phyloP scores from a whole-genome alignment of 2,888 invertebrate genomes.

The Stegana nigrithorax region DNA sequence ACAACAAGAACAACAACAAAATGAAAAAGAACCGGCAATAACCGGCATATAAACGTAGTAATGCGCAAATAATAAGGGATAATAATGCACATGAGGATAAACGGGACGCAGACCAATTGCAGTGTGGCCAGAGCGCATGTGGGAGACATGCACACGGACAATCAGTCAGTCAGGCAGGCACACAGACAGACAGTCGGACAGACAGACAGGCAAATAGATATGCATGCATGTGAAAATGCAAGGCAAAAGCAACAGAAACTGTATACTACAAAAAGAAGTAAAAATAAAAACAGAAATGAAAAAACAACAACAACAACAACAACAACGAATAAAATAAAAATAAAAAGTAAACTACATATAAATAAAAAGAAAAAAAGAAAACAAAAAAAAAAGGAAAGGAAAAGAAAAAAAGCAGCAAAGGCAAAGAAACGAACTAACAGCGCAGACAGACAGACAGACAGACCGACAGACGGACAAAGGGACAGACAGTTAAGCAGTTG shows the following conservation, averaged over 20 bases:
- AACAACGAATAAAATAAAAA: background rate
- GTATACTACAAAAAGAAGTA: too few relatives aligned
- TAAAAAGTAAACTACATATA: background rate
- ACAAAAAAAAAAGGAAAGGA: too few relatives aligned
- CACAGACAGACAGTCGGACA: background rate
- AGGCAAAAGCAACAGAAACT: background rate
- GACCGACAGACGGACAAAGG: too few relatives aligned
- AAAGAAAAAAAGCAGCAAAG: too few relatives aligned
- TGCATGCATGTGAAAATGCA: background rate
- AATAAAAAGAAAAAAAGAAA: too few relatives aligned
- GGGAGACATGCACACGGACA: background rate
- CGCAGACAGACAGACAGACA: too few relatives aligned
- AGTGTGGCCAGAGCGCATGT: background rate
- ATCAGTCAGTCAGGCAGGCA: background rate
- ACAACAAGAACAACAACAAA: background rate
- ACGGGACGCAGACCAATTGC: too few relatives aligned
- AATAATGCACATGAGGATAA: too few relatives aligned
- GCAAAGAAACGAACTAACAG: too few relatives aligned
- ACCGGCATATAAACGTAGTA: background rate
- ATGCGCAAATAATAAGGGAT: background rate
- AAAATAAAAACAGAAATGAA: background rate
- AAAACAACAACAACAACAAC: too few relatives aligned
- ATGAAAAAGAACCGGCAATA: background rate
- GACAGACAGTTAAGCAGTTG: too few relatives aligned
- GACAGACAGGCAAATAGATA: background rate